phyloP scores from a whole-genome alignment of 2,113 vertebrate species.

The Ptychochromis oligacanthus region DNA sequence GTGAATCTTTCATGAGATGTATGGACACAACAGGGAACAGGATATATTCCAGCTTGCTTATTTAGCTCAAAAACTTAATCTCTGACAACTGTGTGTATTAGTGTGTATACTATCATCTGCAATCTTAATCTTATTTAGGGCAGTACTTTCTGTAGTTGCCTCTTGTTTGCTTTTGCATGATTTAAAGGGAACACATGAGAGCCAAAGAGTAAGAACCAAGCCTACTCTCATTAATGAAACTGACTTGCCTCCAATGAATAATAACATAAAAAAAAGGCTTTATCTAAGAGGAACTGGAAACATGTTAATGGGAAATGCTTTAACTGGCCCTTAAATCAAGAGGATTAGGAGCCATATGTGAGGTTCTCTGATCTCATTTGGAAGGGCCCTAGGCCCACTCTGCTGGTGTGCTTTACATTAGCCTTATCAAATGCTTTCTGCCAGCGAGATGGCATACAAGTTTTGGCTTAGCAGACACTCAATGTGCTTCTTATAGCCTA shows the following conservation, averaged over 20 bases:
- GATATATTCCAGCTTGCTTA: background rate
- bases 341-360: slow-evolving; percentile 76
- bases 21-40: background rate
- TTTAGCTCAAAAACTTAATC: background rate
- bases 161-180: slow-evolving; percentile 2
- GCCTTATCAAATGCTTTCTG: slow-evolving; percentile 43
- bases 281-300: slow-evolving; percentile 65
- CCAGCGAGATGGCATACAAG: slow-evolving; percentile 13
- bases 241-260: slow-evolving; percentile 34
- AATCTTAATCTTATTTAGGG: background rate
- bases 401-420: slow-evolving; percentile 66
- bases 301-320: slow-evolving; percentile 68
- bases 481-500: background rate
- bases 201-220: slow-evolving; percentile 21
- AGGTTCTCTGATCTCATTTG: slow-evolving; percentile 70
- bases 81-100: background rate
- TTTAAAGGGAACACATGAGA: background rate
- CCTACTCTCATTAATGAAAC: slow-evolving; percentile 17
- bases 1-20: background rate
- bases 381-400: slow-evolving; percentile 44
- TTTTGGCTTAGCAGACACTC: background rate
- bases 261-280: slow-evolving; percentile 38
- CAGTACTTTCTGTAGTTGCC: background rate
- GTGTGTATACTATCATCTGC: background rate
- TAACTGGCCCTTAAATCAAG: slow-evolving; percentile 69